phyloP scores from a whole-genome alignment of 2,113 vertebrate species.

The Nicator chloris region DNA sequence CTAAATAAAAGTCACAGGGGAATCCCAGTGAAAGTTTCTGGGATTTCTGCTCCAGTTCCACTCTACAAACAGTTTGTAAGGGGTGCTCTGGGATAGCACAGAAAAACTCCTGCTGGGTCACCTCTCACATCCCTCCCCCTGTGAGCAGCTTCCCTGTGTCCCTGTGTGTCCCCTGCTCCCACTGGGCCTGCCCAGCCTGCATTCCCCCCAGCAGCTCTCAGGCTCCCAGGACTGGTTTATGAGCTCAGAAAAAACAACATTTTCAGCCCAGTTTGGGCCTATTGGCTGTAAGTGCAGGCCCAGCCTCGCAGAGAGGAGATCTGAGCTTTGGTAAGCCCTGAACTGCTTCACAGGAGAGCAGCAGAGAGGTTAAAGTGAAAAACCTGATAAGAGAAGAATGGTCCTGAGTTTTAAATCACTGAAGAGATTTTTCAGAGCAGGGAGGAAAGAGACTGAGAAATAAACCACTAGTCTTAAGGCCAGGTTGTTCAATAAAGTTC shows the following conservation, averaged over 20 bases:
- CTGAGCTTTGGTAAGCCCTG: background rate
- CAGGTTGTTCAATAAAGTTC: background rate
- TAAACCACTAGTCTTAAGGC: background rate
- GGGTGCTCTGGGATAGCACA: background rate
- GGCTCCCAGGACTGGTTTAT: background rate
- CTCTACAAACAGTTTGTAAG: background rate
- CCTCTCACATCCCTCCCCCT: rapidly evolving
- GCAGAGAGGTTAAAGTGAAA: background rate
- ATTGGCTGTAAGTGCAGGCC: background rate
- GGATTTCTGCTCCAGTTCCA: background rate
- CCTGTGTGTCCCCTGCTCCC: background rate
- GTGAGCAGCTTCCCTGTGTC: background rate
- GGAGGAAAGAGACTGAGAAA: background rate
- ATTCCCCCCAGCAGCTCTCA: background rate
- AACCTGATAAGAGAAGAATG: background rate
- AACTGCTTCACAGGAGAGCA: background rate
- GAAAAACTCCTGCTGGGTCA: background rate
- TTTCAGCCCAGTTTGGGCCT: background rate
- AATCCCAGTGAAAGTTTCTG: background rate
- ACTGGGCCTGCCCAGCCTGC: background rate
- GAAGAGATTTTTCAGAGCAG: background rate
- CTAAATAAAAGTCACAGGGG: background rate
- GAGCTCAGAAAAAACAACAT: background rate
- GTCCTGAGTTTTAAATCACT: background rate
- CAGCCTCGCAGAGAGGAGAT: background rate